These are phyloP conservation scores for Netelia melanura DNA, from an alignment of 2,888 invertebrate species.

Conservation along the genomic window DNA sequence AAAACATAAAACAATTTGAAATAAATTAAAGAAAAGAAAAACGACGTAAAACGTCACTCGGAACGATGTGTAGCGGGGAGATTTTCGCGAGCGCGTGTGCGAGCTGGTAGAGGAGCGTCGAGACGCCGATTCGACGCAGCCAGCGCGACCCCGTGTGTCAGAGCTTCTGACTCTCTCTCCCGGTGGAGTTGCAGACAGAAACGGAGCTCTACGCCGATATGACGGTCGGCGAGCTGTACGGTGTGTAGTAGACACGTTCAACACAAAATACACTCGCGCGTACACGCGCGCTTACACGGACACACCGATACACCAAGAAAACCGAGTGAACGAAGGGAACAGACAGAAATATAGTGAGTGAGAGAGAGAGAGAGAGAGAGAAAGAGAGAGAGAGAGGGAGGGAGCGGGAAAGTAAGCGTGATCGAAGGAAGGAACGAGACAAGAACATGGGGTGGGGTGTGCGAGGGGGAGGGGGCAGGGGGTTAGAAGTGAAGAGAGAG, in stretches of 20 bases:
- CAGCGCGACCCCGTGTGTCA: slow-evolving; percentile 78
- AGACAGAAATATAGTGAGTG: slow-evolving; percentile 64
- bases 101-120: slow-evolving; percentile 63
- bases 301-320: slow-evolving; percentile 61
- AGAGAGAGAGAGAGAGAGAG: slow-evolving; percentile 69
- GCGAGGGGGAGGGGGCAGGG: slow-evolving; percentile 66
- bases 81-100: slow-evolving; percentile 60
- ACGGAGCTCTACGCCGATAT: slow-evolving; percentile 82
- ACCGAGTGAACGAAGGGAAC: slow-evolving; percentile 69
- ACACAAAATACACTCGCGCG: slow-evolving; percentile 51
- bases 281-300: slow-evolving; percentile 51
- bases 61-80: slow-evolving; percentile 29
- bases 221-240: slow-evolving; percentile 76
- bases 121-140: slow-evolving; percentile 73
- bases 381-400: slow-evolving; percentile 61
- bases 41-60: slow-evolving; percentile 38
- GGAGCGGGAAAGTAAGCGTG: slow-evolving; percentile 73
- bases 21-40: slow-evolving; percentile 22
- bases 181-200: slow-evolving; percentile 82
- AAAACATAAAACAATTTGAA: slow-evolving; percentile 17
- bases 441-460: slow-evolving; percentile 67
- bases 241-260: slow-evolving; percentile 53
- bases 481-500: slow-evolving; percentile 63
- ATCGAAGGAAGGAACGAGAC: slow-evolving; percentile 68
- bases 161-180: slow-evolving; percentile 78